Conservation (phyloP, 2,113 vertebrate species). For the Oreochromis tanganicae region DNA sequence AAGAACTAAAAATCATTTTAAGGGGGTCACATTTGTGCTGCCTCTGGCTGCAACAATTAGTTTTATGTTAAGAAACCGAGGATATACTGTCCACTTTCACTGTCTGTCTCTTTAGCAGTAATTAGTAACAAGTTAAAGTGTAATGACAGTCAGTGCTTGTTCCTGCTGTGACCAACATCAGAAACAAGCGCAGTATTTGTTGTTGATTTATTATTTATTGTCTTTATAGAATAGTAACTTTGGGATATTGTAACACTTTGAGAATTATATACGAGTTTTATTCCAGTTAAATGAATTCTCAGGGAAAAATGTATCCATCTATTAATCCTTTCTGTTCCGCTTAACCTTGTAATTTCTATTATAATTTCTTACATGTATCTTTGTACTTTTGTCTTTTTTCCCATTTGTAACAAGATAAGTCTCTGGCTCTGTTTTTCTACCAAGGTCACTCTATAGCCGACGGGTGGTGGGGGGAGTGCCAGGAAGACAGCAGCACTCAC, state of each 20-base stretch:
- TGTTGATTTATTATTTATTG: background rate
- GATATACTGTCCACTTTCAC: background rate
- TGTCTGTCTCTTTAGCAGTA: background rate
- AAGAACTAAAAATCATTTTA: background rate
- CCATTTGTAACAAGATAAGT: background rate
- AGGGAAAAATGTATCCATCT: background rate
- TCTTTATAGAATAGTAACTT: background rate
- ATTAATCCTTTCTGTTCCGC: background rate
- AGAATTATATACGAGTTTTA: background rate
- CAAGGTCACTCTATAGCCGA: conserved; percentile 45
- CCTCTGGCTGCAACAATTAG: background rate
- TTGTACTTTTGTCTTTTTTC: background rate
- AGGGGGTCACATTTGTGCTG: background rate
- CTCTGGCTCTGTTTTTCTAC: background rate
- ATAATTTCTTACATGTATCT: background rate
- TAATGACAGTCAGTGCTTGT: background rate
- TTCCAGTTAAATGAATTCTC: background rate
- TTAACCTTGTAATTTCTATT: background rate
- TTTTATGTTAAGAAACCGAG: background rate
- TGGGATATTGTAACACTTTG: background rate
- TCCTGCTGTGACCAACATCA: background rate
- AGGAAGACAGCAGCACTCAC: conserved; percentile 17
- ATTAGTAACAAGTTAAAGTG: background rate
- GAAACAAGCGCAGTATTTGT: background rate
- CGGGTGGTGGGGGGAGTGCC: background rate